Evolutionary conservation across 1,140 invertebrate genomes (phyloP).

Genomic region (Heliothis virescens): DNA sequence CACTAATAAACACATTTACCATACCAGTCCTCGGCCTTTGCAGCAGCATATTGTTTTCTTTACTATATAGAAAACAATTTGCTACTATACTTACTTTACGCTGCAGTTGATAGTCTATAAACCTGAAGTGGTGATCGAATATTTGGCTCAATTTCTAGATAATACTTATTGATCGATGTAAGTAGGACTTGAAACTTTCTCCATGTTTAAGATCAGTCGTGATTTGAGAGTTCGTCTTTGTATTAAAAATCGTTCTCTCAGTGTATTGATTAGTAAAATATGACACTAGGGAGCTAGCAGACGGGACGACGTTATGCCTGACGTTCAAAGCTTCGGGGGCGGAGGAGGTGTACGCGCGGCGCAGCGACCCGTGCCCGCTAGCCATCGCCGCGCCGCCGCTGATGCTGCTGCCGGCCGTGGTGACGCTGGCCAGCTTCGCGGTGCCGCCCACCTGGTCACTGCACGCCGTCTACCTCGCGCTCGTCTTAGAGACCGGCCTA

Average conservation of each 20-base stretch:
- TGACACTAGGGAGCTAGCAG: conserved; percentile 87
- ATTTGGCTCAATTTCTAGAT: neutral
- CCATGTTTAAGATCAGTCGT: no score
- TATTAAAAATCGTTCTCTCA: neutral
- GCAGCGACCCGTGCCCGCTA: conserved; percentile 74
- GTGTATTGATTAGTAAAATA: conserved; percentile 19
- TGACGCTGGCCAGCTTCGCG: conserved; percentile 69
- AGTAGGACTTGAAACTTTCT: no score
- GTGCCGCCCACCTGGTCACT: conserved; percentile 69
- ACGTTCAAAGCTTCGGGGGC: conserved; percentile 89
- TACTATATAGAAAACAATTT: no score
- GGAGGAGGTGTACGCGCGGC: conserved; percentile 89
- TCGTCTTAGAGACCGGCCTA: conserved; percentile 72
- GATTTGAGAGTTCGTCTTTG: neutral
- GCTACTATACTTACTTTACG: neutral
- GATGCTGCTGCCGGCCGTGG: conserved; percentile 70
- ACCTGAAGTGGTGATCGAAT: neutral
- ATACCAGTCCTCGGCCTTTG: conserved; percentile 15
- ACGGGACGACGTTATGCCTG: conserved; percentile 89
- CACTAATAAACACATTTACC: conserved; percentile 42
- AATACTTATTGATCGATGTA: neutral
- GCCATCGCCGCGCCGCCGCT: conserved; percentile 88
- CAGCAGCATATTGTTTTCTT: conserved; percentile 22
- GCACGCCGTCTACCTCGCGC: conserved; percentile 70
- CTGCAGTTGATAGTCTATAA: neutral